phyloP scores from a whole-genome alignment of 2,797 vertebrate genomes.

The Microhierax caerulescens region DNA sequence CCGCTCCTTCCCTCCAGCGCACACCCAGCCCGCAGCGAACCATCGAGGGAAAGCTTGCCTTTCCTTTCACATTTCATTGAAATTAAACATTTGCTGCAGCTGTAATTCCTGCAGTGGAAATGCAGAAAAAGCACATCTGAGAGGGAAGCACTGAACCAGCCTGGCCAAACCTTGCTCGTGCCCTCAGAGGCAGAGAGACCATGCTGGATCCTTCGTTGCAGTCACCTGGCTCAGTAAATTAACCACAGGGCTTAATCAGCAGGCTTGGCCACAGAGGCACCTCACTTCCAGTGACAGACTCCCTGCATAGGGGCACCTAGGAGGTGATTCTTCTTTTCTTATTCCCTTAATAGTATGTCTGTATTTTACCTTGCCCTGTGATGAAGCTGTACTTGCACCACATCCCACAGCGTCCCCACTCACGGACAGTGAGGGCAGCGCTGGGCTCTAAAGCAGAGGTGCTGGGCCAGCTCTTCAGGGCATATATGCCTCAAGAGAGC shows the following conservation, averaged over 20 bases:
- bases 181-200: background rate
- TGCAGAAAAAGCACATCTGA: background rate
- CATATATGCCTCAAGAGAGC: fast-evolving
- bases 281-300: background rate
- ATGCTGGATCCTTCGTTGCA: background rate
- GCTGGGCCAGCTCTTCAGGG: background rate
- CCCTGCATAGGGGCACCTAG: background rate
- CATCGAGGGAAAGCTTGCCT: background rate
- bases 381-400: background rate
- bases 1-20: fast-evolving
- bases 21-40: background rate
- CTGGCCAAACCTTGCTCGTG: fast-evolving
- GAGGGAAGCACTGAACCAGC: background rate
- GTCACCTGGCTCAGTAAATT: background rate
- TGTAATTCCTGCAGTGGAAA: background rate
- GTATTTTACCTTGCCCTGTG: background rate
- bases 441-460: background rate
- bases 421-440: fast-evolving
- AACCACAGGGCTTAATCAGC: fast-evolving
- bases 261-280: background rate
- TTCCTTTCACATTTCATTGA: background rate
- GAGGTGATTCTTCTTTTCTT: background rate
- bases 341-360: fast-evolving
- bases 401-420: fast-evolving
- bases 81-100: background rate